phyloP scores from a whole-genome alignment of 2,888 invertebrate genomes.

The Drosophila incognita region DNA sequence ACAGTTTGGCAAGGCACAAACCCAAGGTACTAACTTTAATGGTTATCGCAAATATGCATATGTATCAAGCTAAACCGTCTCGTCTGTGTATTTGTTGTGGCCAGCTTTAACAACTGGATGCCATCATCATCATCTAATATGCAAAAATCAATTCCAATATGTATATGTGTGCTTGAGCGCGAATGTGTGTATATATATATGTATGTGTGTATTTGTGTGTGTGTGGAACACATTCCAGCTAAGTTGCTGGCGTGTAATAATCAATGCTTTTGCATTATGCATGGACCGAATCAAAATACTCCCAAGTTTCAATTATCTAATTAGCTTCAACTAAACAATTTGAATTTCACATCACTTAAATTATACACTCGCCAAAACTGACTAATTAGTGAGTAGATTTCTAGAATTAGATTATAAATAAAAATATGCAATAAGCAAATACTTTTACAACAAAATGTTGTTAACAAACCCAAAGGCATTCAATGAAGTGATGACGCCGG shows the following conservation, averaged over 20 bases:
- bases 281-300: slow-evolving; percentile 38
- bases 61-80: not conserved
- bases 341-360: slow-evolving; percentile 4
- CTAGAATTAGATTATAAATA: too few relatives aligned
- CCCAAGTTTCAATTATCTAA: slow-evolving; percentile 33
- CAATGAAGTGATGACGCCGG: not conserved
- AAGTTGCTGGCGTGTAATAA: slow-evolving; percentile 19
- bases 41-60: not conserved
- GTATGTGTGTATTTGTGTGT: slow-evolving; percentile 4
- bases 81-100: slow-evolving; percentile 12
- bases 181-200: not conserved
- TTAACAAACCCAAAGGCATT: not conserved
- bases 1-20: slow-evolving; percentile 82
- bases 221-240: not conserved
- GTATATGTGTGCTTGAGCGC: not conserved
- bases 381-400: not conserved
- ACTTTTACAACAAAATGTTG: not conserved
- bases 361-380: not conserved
- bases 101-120: slow-evolving; percentile 7
- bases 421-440: not conserved
- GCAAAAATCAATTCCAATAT: slow-evolving; percentile 58
- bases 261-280: slow-evolving; percentile 46
- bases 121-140: slow-evolving; percentile 41
- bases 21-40: slow-evolving; percentile 75
- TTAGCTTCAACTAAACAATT: slow-evolving; percentile 18